phyloP scores from a whole-genome alignment of 2,888 invertebrate genomes.

The Nymphalis urticae region DNA sequence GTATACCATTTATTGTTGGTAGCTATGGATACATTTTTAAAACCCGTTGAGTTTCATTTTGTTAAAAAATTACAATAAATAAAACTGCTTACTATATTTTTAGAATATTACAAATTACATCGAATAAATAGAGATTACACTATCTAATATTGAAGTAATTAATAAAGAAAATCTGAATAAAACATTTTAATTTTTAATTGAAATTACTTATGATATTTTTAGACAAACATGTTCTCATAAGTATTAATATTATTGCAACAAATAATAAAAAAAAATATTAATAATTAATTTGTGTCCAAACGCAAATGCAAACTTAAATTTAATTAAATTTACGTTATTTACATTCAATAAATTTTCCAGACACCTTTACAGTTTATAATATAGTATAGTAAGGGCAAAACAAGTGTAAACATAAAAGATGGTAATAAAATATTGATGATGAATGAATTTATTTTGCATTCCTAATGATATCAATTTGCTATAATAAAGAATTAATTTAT shows the following conservation, averaged over 20 bases:
- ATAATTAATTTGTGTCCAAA: not conserved
- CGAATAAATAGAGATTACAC: too few species aligned
- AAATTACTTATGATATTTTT: too few species aligned
- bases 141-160: not conserved
- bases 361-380: slow-evolving; percentile 25
- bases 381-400: slow-evolving; percentile 29
- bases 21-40: too few species aligned
- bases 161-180: too few species aligned
- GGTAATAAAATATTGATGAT: slow-evolving; percentile 30
- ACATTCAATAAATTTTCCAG: slow-evolving; percentile 29
- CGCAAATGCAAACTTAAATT: slow-evolving; percentile 2
- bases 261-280: not conserved
- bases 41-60: not conserved
- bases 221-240: too few species aligned
- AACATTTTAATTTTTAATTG: too few species aligned
- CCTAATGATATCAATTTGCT: slow-evolving; percentile 31
- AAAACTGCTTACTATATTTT: too few species aligned
- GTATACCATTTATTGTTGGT: not conserved
- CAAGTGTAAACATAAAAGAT: slow-evolving; percentile 30
- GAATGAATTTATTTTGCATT: slow-evolving; percentile 31
- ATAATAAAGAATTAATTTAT: slow-evolving; percentile 30
- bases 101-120: too few species aligned
- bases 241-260: not conserved
- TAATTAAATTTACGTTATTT: slow-evolving; percentile 15
- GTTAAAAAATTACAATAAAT: not conserved